These are phyloP conservation scores for Drosophila borborema DNA, from an alignment of 2,888 invertebrate genomes.

Conservation along the genomic window DNA sequence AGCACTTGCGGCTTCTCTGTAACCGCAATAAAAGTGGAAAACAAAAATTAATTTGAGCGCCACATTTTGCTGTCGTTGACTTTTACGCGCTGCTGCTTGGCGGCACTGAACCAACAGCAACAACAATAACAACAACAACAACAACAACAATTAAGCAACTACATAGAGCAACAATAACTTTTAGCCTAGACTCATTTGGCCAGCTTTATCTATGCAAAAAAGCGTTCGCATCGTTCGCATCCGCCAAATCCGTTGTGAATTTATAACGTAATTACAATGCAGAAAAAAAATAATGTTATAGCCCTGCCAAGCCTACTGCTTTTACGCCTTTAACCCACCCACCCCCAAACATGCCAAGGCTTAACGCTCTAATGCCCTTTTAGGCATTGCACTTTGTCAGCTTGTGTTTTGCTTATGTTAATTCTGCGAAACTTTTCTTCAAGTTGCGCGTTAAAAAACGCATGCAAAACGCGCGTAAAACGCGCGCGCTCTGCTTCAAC, in stretches of 20 bases:
- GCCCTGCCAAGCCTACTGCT: constrained; percentile 13
- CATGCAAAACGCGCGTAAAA: constrained; percentile 15
- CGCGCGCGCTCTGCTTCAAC: background rate
- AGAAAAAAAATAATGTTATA: constrained; percentile 36
- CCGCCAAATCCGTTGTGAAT: constrained; percentile 60
- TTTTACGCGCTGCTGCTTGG: constrained; percentile 74
- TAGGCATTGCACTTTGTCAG: constrained; percentile 49
- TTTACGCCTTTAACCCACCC: too few species aligned
- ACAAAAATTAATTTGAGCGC: constrained; percentile 64
- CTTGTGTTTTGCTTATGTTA: constrained; percentile 20
- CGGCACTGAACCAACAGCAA: constrained; percentile 54
- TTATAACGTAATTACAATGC: constrained; percentile 52
- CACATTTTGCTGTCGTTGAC: constrained; percentile 77
- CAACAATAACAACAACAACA: constrained; percentile 22
- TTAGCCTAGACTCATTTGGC: constrained; percentile 52
- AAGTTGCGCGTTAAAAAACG: constrained; percentile 29
- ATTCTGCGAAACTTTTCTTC: constrained; percentile 3
- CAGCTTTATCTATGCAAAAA: constrained; percentile 75
- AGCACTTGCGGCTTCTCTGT: constrained; percentile 28
- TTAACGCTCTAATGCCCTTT: constrained; percentile 69
- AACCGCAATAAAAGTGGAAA: constrained; percentile 66
- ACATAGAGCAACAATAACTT: constrained; percentile 35
- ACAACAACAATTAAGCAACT: constrained; percentile 40
- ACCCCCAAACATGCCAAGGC: constrained; percentile 9
- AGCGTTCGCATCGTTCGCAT: constrained; percentile 38